These are phyloP conservation scores for Micropoecilia bifurca DNA, from an alignment of 2,797 vertebrate species.

Conservation along the genomic window DNA sequence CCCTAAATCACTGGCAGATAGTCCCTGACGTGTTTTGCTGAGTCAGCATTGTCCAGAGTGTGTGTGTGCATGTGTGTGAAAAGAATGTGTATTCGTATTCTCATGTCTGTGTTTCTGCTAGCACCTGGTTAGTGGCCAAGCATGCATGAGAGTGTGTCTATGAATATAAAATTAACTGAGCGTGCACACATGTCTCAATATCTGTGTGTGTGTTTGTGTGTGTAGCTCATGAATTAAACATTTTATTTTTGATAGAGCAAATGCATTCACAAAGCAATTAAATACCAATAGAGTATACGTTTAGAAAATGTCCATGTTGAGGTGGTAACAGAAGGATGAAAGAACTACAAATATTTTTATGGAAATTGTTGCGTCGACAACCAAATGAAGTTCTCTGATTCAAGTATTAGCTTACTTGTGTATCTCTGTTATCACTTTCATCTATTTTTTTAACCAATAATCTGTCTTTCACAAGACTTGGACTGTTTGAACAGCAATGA, in stretches of 20 bases:
- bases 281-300: constrained; percentile 4
- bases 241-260: constrained; percentile 23
- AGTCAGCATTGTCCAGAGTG: constrained; percentile 33
- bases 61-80: constrained; percentile 10
- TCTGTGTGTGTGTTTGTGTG: not conserved
- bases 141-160: constrained; percentile 1
- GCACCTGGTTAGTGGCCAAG: constrained; percentile 27
- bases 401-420: not conserved
- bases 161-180: constrained; percentile 36
- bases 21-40: constrained; percentile 21
- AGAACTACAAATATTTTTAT: not conserved
- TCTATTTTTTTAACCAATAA: not conserved
- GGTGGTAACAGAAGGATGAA: not conserved
- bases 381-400: not conserved
- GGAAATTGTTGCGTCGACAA: not conserved
- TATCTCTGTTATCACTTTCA: not conserved
- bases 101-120: constrained; percentile 9
- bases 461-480: not conserved
- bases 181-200: not conserved
- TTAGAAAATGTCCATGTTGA: constrained; percentile 5
- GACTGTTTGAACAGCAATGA: not conserved
- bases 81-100: constrained; percentile 5
- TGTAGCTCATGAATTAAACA: constrained; percentile 43
- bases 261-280: constrained; percentile 36
- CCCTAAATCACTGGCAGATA: constrained; percentile 34